Evolutionary conservation across 1,140 invertebrate genomes (phyloP).

Genomic region (Heliconius congener): DNA sequence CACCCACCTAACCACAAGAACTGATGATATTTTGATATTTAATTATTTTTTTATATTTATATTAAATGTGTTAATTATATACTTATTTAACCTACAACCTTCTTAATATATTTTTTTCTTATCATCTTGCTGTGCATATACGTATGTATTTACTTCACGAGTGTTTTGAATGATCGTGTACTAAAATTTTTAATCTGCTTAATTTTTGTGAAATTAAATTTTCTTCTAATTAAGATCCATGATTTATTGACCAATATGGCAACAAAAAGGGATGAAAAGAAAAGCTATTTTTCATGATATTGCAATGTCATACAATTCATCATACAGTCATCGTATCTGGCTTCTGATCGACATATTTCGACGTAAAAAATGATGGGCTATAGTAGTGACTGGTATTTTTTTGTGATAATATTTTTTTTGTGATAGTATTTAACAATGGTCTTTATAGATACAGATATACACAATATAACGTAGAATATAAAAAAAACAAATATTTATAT

Average conservation of each 20-base stretch:
- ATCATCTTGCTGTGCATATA: background rate
- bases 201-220: background rate
- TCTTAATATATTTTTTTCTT: background rate
- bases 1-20: slow-evolving; percentile 9
- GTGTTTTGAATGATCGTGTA: background rate
- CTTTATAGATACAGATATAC: background rate
- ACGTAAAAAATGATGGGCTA: slow-evolving; percentile 13
- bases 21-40: background rate
- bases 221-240: background rate
- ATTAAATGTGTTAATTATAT: background rate
- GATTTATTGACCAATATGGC: slow-evolving; percentile 13
- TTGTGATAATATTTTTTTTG: background rate
- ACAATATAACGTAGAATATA: background rate
- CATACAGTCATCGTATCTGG: slow-evolving; percentile 24
- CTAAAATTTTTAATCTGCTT: background rate
- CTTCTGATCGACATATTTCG: slow-evolving; percentile 23
- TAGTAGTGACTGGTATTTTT: background rate
- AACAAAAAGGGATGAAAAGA: slow-evolving; percentile 12
- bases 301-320: slow-evolving; percentile 21
- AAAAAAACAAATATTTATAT: background rate
- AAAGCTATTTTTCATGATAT: slow-evolving; percentile 20
- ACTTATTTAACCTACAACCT: background rate
- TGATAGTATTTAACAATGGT: background rate
- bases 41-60: background rate
- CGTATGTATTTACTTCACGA: background rate